A percentile compares a stretch with the other conserved stretches of the same genome.
Evolutionary conservation across 2,797 vertebrate species (phyloP).

Genomic region (Phoxinus dragarum): DNA sequence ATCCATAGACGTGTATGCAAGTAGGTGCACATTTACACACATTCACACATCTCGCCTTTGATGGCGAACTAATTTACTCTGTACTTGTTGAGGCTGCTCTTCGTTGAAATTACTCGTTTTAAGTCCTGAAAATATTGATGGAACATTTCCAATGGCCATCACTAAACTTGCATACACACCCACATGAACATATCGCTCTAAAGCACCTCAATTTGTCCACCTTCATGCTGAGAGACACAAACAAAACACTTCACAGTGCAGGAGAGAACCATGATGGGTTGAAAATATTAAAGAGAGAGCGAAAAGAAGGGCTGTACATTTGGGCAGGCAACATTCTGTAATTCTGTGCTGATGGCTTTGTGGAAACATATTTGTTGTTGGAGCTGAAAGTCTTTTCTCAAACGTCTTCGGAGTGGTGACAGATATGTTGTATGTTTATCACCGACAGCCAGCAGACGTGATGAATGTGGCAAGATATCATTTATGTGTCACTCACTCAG

Average conservation of each 20-base stretch:
- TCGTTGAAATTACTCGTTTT: background rate
- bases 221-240: conserved; percentile 50
- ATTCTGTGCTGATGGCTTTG: background rate
- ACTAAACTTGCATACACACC: conserved; percentile 19
- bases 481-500: conserved; percentile 33
- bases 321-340: background rate
- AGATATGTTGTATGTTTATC: conserved; percentile 44
- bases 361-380: conserved; percentile 30
- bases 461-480: conserved; percentile 37
- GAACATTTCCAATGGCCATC: conserved; percentile 64
- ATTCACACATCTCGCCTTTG: background rate
- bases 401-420: conserved; percentile 5
- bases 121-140: conserved; percentile 68
- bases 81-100: conserved; percentile 9
- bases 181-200: background rate
- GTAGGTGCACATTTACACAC: conserved; percentile 1
- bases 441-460: conserved; percentile 34
- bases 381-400: conserved; percentile 22
- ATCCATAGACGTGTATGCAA: background rate
- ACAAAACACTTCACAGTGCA: conserved; percentile 49
- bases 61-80: background rate
- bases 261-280: background rate
- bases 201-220: conserved; percentile 58
- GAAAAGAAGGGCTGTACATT: background rate
- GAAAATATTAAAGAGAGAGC: conserved; percentile 2